Conservation (phyloP, 2,888 invertebrate species). For the Drosophila meridionalis region DNA sequence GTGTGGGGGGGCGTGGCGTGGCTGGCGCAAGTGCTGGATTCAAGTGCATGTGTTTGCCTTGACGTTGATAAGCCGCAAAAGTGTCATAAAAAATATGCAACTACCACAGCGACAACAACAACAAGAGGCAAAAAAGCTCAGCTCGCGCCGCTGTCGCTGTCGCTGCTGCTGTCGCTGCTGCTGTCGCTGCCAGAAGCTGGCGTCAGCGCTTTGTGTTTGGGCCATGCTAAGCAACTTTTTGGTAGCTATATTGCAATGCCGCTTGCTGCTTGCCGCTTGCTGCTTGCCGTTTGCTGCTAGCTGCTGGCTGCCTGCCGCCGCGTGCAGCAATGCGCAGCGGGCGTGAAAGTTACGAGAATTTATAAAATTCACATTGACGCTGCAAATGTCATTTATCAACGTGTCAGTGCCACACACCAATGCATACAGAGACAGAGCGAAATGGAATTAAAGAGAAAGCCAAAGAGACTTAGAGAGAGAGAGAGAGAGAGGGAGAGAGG, state of each 20-base stretch:
- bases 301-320: constrained; percentile 5
- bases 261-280: background rate
- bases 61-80: constrained; percentile 80
- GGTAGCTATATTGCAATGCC: constrained; percentile 24
- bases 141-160: constrained; percentile 3
- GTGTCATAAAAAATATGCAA: constrained; percentile 79
- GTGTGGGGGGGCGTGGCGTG: background rate
- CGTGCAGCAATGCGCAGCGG: constrained; percentile 52
- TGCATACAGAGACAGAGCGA: constrained; percentile 28
- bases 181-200: constrained; percentile 29
- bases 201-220: constrained; percentile 74
- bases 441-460: constrained; percentile 9
- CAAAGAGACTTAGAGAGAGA: background rate
- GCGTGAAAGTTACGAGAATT: constrained; percentile 78
- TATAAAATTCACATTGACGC: constrained; percentile 81
- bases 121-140: constrained; percentile 14
- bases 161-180: constrained; percentile 6
- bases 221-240: constrained; percentile 64
- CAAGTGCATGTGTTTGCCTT: constrained; percentile 67
- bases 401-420: constrained; percentile 64
- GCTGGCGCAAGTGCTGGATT: constrained; percentile 14
- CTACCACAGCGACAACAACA: constrained; percentile 43
- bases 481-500: background rate
- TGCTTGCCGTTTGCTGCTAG: constrained; percentile 11
- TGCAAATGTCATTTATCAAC: constrained; percentile 80